These are phyloP conservation scores for Phymorhynchus buccinoides DNA, from an alignment of 1,140 invertebrate species.

Conservation along the genomic window DNA sequence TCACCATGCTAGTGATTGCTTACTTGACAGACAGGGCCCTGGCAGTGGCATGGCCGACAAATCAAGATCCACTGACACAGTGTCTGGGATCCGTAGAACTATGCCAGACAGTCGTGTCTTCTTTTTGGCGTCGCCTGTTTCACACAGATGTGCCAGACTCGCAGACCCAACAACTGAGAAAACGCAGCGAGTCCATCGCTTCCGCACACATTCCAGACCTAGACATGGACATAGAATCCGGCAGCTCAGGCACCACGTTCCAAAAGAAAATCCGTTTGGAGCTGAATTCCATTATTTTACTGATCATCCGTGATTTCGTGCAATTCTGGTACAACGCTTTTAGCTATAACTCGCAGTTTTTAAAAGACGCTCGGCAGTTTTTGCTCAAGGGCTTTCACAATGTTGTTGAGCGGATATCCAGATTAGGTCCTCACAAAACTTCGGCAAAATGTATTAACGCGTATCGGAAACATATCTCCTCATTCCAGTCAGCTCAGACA, in stretches of 20 bases:
- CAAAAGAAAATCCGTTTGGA: constrained; percentile 43
- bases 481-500: constrained; percentile 44
- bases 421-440: constrained; percentile 38
- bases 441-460: constrained; percentile 43
- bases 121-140: background rate
- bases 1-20: background rate
- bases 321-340: constrained; percentile 54
- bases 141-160: background rate
- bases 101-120: background rate
- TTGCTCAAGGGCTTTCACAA: constrained; percentile 42
- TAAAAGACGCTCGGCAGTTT: constrained; percentile 48
- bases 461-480: constrained; percentile 51
- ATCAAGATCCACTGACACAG: constrained; percentile 17
- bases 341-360: constrained; percentile 42
- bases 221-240: constrained; percentile 1
- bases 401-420: constrained; percentile 38
- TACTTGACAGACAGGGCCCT: constrained; percentile 21
- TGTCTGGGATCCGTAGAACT: background rate
- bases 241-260: constrained; percentile 9
- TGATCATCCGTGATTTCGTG: constrained; percentile 56
- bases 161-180: background rate
- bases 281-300: constrained; percentile 49
- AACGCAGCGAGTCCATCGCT: constrained; percentile 19
- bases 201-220: constrained; percentile 15
- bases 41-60: background rate